These are phyloP conservation scores for Conchocele bisecta DNA, from an alignment of 2,888 invertebrate genomes.

Conservation along the genomic window DNA sequence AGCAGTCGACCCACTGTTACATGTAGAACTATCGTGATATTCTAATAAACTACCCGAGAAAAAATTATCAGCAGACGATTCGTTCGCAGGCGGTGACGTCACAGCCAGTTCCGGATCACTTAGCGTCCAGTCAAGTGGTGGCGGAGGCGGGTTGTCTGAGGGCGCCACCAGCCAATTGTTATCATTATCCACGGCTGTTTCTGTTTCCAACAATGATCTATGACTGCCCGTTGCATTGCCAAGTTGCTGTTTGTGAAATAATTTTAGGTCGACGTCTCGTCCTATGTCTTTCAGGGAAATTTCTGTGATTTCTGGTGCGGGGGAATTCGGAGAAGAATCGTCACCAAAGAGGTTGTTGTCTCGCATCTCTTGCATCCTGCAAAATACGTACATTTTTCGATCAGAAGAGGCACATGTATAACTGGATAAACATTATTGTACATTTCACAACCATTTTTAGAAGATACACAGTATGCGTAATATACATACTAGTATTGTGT, in stretches of 20 bases:
- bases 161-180: neutral
- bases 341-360: constrained; percentile 73
- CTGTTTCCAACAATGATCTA: neutral
- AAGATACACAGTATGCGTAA: no score
- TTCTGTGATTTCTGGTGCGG: constrained; percentile 70
- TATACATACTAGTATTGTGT: no score
- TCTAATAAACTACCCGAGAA: constrained; percentile 13
- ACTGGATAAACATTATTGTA: no score
- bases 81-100: neutral
- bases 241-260: constrained; percentile 58
- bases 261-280: constrained; percentile 67
- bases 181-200: neutral
- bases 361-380: constrained; percentile 76
- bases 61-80: constrained; percentile 4
- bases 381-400: no score
- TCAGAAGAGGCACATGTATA: no score
- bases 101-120: neutral
- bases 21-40: constrained; percentile 6
- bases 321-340: constrained; percentile 56
- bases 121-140: neutral
- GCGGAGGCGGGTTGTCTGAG: neutral
- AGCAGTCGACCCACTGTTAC: constrained; percentile 2
- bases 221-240: neutral
- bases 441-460: no score
- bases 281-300: constrained; percentile 72